Base-by-base conservation (phyloP, 2,797 vertebrate species). In the Clarias pachynema region DNA sequence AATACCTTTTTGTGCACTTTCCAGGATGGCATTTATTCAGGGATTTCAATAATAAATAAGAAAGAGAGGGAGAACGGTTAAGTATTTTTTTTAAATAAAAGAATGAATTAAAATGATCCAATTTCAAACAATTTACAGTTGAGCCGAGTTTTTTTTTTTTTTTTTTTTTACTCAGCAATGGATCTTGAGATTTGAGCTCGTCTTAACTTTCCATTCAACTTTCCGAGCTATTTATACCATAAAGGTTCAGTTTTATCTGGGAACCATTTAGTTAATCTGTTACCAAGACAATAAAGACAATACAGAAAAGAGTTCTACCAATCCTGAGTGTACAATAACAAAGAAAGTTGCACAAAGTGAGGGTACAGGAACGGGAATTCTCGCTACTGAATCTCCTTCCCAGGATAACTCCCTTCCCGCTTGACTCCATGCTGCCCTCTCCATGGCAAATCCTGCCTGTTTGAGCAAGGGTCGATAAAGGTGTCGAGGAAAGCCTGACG, bases 391-490 rank as follows among this genome's bases (percentile, higher is more conserved):
- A 80, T 66, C 26, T 31, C n/a, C 16, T 66, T 49, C 62, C 22
- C 22, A 1, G 79, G 40, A 80, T 73, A 65, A 65, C 31, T 69
- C 59, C 22, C 78, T 31, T 24, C 49, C 66, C 37, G 53, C 66
- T 77, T 69, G 62, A 73, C 82, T 78, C 79, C n/a, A 66, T 31
- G 15, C 74, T 85, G 62, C 40, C 77, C 37, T 63, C 34, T 80
- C 69, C 31, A 49, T 16, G 56, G 62, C 59, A 66, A 62, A 83
- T 20, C 53, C 84, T 62, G 96, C 98, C 96, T 96, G 96, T 97
- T 97, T 97, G 96, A 97, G 97, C 96, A 91, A 89, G 91, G 95
- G 93, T 79, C 96, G 96, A 96, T 96, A 94, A 96, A 97, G 96
- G 96, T 98, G 97, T 97, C 97, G 98, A 95, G 95, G 89, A 93